Percentiles rank a stretch among this genome's conserved stretches.
Conservation (phyloP, 2,888 invertebrate species). For the Tyria jacobaeae region DNA sequence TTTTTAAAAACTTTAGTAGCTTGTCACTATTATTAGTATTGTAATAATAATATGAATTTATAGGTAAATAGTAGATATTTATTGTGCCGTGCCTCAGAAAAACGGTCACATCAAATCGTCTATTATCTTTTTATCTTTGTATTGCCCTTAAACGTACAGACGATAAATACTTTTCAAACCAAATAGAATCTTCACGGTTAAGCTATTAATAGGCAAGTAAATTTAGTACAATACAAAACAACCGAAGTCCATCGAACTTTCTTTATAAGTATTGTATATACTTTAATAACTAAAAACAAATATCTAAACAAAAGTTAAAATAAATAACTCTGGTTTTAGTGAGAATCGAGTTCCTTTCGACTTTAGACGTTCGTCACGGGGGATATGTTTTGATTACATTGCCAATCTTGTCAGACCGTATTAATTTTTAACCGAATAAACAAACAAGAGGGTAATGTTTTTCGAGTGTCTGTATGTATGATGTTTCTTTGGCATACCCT, state of each 20-base stretch:
- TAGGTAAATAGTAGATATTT: too few relatives aligned
- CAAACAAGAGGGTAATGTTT: too few relatives aligned
- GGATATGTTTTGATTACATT: too few relatives aligned
- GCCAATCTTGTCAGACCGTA: too few relatives aligned
- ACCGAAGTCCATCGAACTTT: background rate
- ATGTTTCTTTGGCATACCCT: too few relatives aligned
- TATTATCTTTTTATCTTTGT: slow-evolving; percentile 64
- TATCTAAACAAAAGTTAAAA: background rate
- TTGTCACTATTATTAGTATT: too few relatives aligned
- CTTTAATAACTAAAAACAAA: background rate
- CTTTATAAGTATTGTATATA: background rate
- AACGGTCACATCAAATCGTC: slow-evolving; percentile 53
- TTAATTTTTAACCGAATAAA: too few relatives aligned
- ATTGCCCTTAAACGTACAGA: slow-evolving; percentile 57
- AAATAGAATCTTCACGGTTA: slow-evolving; percentile 38
- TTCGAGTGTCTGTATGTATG: too few relatives aligned
- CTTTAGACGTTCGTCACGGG: too few relatives aligned
- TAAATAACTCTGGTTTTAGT: background rate
- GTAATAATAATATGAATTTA: too few relatives aligned
- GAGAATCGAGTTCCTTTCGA: background rate
- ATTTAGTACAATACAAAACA: background rate
- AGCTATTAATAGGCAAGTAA: slow-evolving; percentile 2
- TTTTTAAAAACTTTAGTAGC: too few relatives aligned
- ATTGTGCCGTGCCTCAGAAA: slow-evolving; percentile 52
- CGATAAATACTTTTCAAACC: slow-evolving; percentile 53